phyloP scores from a whole-genome alignment of 1,140 invertebrate species.

The Calephelis virginiensis region DNA sequence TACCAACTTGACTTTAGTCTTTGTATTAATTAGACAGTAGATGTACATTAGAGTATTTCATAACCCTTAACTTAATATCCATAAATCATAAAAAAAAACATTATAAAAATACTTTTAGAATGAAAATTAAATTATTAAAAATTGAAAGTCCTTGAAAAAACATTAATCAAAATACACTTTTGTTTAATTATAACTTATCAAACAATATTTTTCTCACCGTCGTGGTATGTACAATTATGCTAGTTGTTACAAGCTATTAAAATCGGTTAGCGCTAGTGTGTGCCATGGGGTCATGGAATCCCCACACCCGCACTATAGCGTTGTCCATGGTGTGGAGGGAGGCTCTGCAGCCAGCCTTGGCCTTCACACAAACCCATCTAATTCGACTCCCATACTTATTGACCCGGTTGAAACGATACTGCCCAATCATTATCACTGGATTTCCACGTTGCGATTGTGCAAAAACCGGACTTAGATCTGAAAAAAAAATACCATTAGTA shows the following conservation, averaged over 20 bases:
- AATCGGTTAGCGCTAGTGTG: conserved; percentile 68
- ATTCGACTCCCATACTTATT: conserved; percentile 63
- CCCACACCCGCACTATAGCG: conserved; percentile 69
- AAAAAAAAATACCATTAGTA: conserved; percentile 39
- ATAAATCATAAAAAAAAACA: too few relatives aligned
- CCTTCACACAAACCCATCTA: conserved; percentile 71
- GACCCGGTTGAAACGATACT: conserved; percentile 68
- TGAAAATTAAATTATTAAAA: too few relatives aligned
- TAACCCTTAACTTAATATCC: too few relatives aligned
- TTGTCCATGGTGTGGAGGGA: conserved; percentile 69
- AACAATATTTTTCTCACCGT: conserved; percentile 7
- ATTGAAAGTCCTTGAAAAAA: not conserved
- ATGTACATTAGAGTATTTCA: too few relatives aligned
- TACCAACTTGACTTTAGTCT: too few relatives aligned
- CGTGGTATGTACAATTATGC: not conserved
- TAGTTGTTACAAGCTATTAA: conserved; percentile 29
- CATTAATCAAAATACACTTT: not conserved
- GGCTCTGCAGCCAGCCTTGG: conserved; percentile 65
- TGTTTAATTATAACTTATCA: not conserved
- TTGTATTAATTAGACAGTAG: too few relatives aligned
- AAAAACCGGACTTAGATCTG: conserved; percentile 68
- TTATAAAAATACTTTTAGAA: too few relatives aligned
- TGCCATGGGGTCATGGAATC: conserved; percentile 63
- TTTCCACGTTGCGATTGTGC: conserved; percentile 68
- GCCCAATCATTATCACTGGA: conserved; percentile 71